Evolutionary conservation across 1,140 invertebrate species (phyloP), one percentile per base, ranked within the genome.

Genomic region (Procambarus virginalis): DNA sequence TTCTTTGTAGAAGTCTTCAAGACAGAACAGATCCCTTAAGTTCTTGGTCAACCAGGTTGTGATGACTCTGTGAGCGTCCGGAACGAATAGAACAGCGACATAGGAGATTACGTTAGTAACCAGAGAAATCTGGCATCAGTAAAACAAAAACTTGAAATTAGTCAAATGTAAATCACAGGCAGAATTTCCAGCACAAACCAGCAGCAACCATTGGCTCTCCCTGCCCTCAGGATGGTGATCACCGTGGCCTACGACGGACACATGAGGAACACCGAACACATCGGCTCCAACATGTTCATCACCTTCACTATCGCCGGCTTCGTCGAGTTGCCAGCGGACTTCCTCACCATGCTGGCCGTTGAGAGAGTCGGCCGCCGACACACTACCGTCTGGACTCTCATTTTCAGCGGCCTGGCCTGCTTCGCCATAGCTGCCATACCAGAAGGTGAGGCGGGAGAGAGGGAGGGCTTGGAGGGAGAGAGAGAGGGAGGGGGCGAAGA

Each of bases 311-410:
- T 98, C 3, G 97, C 97, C 0, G 96, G 96, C 14, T 96, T 96
- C 4, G 97, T 97, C 0, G 97, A 97, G 93, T 94, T 97, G 60
- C 97, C 97, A 0, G 97, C 97, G 8, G 97, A 97, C 93, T 96
- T 97, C 0, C 95, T 98, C 76, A 94, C 97, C 8, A 97, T 97
- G 3, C 92, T 96, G 0, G 96, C 96, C 2, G 93, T 98, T 14
- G 97, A 98, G 93, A 95, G 95, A 92, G 96, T 97, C 95, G 97
- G 97, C 0, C 94, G 97, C 85, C 95, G 97, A 90, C 98, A 97
- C 97, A 94, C 97, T 22, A 96, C 97, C 0, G 97, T 96, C 93
- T 96, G 96, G 6, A 96, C 87, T 17, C 64, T 90, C n/a, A 20
- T 92, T 8, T n/a, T 86, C 3, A 76, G 83, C 17, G 89, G 89